Evolutionary conservation across 2,113 vertebrate species (phyloP).

Genomic region (Pseudonaja textilis): DNA sequence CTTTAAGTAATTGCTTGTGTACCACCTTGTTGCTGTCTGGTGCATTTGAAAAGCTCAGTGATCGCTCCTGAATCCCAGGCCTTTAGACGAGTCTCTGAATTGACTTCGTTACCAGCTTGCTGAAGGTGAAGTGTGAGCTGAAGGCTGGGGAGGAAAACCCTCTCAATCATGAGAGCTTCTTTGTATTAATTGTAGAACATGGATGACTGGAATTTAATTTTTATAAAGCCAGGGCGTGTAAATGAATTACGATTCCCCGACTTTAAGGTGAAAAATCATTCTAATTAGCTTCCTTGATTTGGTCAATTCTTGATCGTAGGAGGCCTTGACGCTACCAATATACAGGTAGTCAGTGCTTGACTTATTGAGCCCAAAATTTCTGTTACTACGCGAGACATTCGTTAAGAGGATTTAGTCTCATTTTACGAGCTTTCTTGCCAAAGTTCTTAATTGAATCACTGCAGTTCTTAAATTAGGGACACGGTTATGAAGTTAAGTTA

Average conservation of each 20-base stretch:
- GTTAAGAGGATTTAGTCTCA: too few relatives aligned
- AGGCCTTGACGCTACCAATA: too few relatives aligned
- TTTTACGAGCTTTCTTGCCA: too few relatives aligned
- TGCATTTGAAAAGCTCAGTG: not conserved
- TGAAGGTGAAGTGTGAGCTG: not conserved
- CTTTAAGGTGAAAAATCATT: not conserved
- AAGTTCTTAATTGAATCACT: too few relatives aligned
- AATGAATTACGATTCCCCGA: not conserved
- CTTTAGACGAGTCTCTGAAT: not conserved
- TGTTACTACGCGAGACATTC: too few relatives aligned
- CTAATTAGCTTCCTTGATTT: not conserved
- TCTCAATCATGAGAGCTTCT: not conserved
- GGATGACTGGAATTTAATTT: not conserved
- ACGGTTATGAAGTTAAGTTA: too few relatives aligned
- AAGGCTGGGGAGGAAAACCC: not conserved
- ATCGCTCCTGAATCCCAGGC: not conserved
- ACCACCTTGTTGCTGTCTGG: not conserved
- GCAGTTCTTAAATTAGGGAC: too few relatives aligned
- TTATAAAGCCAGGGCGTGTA: not conserved
- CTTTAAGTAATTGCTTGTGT: not conserved
- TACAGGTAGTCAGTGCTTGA: too few relatives aligned
- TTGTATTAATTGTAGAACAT: not conserved
- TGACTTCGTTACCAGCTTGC: not conserved
- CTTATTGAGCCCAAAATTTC: too few relatives aligned
- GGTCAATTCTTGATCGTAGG: too few relatives aligned